Evolutionary conservation across 2,888 invertebrate genomes (phyloP), one percentile per base, ranked within the genome.

Genomic region (Isotomurus palustris): DNA sequence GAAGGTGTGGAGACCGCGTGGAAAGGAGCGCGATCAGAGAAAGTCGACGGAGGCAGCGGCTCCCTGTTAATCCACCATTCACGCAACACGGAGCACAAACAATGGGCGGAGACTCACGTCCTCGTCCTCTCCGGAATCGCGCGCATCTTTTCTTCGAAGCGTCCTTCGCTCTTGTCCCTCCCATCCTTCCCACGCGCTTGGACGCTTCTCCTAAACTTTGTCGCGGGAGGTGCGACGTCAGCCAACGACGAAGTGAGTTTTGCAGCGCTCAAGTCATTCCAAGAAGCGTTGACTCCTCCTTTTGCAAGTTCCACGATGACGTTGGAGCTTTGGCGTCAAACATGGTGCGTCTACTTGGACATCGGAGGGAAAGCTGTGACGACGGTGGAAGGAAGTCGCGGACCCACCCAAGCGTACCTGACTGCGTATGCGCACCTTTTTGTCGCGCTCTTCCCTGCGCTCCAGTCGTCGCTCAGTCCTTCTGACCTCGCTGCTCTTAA

Each of bases 61-160:
- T 94, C 93, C 73, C 93, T 97, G 68, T 81, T 97, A 4, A 96
- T 99, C 71, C 99, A 99, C 76, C 99, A 99, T 77, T 92, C 96
- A 1, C 82, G 99, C 58, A 97, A 99, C 76, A 99, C 99, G 0
- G 96, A 96, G 47, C 94, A 95, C 76, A 97, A 97, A 72, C 97
- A 97, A 73, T 97, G 96, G 96, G 94, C 96, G 0, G 96, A 97
- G 77, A 97, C 97, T 1, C 91, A 94, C 80, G 94, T 91, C 36
- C 76, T 92, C 60, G 91, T 91, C 0, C 76, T 93, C 14, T 90
- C 90, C 2, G 95, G 95, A 0, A 94, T 95, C 21, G 91, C 93
- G 0, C 81, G 94, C 62, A 94, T 89, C 47, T 95, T 96, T 77
- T 92, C 93, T 74, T 89, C 91, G 0, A 89, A 95, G 75, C 84